Percentiles rank a stretch among this genome's conserved stretches.
These are phyloP conservation scores for Acrocephalus scirpaceus DNA, from an alignment of 2,797 vertebrate genomes.

Conservation along the genomic window DNA sequence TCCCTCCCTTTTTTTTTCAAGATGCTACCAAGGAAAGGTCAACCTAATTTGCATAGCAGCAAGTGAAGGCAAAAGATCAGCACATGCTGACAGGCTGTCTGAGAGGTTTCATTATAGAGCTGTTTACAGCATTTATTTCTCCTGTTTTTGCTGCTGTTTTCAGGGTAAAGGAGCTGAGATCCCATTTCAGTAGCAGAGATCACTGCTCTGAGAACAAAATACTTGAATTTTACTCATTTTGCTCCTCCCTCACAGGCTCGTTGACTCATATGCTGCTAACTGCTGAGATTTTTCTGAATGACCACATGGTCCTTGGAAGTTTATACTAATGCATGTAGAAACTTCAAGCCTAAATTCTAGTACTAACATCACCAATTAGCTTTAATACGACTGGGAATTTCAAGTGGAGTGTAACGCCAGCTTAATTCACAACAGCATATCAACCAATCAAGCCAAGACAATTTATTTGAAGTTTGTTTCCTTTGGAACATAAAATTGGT, in stretches of 20 bases:
- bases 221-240: slow-evolving; percentile 28
- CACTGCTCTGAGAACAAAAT: slow-evolving; percentile 19
- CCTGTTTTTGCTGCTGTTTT: slow-evolving; percentile 67
- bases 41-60: slow-evolving; percentile 69
- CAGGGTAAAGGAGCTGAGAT: slow-evolving; percentile 68
- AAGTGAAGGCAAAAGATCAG: slow-evolving; percentile 68
- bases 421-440: background rate
- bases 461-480: background rate
- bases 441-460: background rate
- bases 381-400: background rate
- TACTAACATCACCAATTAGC: background rate
- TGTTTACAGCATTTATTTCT: slow-evolving; percentile 73
- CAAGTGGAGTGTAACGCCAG: background rate
- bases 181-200: slow-evolving; percentile 64
- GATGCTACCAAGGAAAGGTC: slow-evolving; percentile 62
- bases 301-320: background rate
- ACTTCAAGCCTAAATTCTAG: background rate
- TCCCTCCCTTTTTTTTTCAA: fast-evolving
- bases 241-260: background rate
- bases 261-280: background rate
- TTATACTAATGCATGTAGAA: background rate
- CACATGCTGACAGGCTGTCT: slow-evolving; percentile 61
- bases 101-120: slow-evolving; percentile 72
- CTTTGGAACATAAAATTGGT: background rate
- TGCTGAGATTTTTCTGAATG: background rate